These are phyloP conservation scores for Theonella swinhoei DNA, from an alignment of 37 sponge, comb jelly and placozoan species.

Conservation along the genomic window DNA sequence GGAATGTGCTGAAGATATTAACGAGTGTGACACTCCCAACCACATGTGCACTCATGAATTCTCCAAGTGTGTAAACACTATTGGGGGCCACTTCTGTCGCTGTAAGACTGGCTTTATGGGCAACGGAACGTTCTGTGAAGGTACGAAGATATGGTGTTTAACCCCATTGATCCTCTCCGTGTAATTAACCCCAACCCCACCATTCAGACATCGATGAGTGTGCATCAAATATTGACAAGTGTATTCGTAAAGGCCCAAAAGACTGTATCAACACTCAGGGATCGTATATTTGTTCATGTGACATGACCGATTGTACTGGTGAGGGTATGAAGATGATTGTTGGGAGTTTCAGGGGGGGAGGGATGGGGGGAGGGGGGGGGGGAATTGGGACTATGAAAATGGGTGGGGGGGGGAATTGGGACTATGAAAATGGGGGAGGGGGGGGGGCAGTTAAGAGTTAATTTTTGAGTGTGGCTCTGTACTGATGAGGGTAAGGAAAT, in stretches of 20 bases:
- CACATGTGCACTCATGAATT: not conserved
- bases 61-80: conserved; percentile 22
- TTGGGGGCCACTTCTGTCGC: conserved; percentile 30
- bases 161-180: not conserved
- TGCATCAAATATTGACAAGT: not conserved
- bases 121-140: conserved; percentile 20
- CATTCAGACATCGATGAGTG: not conserved
- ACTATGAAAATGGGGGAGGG: too few relatives aligned
- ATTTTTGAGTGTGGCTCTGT: too few relatives aligned
- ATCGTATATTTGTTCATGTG: not conserved
- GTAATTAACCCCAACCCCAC: too few relatives aligned
- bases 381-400: too few relatives aligned
- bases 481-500: too few relatives aligned
- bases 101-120: conserved; percentile 7
- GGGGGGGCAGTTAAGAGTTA: too few relatives aligned
- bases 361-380: too few relatives aligned
- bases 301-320: not conserved
- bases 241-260: not conserved
- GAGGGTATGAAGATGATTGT: too few relatives aligned
- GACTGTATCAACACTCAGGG: not conserved
- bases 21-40: not conserved
- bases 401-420: too few relatives aligned
- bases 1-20: not conserved
- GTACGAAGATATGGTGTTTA: conserved; percentile 10
- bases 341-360: too few relatives aligned